Base-by-base conservation (phyloP, 2,113 vertebrate species). In the Maccullochella peelii region DNA sequence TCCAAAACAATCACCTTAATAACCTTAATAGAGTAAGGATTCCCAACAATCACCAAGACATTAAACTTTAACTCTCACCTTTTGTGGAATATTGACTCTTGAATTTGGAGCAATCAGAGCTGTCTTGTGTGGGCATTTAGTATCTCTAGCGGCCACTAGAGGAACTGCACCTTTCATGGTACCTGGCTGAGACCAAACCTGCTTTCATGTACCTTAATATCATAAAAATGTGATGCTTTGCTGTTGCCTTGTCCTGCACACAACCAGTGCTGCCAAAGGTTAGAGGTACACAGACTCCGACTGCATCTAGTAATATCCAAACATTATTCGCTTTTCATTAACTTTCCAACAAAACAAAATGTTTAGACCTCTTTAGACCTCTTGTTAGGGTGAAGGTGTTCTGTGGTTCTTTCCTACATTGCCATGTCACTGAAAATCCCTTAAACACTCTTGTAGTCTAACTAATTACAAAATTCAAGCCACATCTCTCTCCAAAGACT, bases 131-230 rank as follows among this genome's bases (percentile, higher is more conserved):
- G 16, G 15, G 20, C 6, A 20, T 44, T 10, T 9, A 14, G 16
- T 1, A 18, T 38, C 27, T 58, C 44, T 27, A 47, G 40, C 15
- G 54, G 57, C 23, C 54, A 61, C 50, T 59, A 47, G 52, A 81
- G 47, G 72, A 57, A 71, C 36, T 72, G 71, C 85, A 84, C 70
- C 81, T 73, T 79, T 44, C 5, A 4, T 8, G n/a, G 23, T 6
- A 14, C n/a, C 4, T 25, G 30, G 6, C 25, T 54, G 38, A 58
- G 55, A 74, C 25, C 5, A 23, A 38, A 27, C 14, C 25, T 42
- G 36, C 33, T 47, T 7, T 72, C 23, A 65, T 27, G 38, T 50
- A 40, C 23, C 18, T 8, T 49, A 8, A 10, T 47, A 21, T 62
- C 4, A 63, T 36, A 38, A 44, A 50, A 5, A 74, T 23, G 21